Evolutionary conservation across 2,113 vertebrate genomes (phyloP), one percentile per base, ranked within the genome.

Genomic region (Strix aluco): DNA sequence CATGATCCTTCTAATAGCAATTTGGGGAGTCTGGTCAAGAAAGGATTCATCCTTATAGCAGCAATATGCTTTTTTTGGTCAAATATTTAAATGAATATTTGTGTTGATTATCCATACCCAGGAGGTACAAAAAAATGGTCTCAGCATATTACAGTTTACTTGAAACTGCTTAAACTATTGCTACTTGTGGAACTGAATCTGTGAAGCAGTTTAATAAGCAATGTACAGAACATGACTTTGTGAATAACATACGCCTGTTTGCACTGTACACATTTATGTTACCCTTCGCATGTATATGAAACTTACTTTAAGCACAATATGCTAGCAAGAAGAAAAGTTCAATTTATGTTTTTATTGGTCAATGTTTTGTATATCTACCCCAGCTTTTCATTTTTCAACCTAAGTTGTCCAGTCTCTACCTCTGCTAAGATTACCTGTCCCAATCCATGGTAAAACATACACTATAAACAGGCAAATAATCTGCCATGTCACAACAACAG

Each of bases 21-120:
- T 98, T 1, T 97, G 97, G 97, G 97, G 97, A 86, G 97, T 70
- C 19, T 98, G 97, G 98, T 95, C 97, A 69, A 97, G 87, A 88
- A 97, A 89, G 72, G 96, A 97, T 81, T 67, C 69, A 6, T 97
- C 80, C 29, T 62, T 8, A 51, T 92, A 92, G 67, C 58, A 81
- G 26, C 51, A 83, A 27, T 46, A 36, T 9, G n/a, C 21, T 80
- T 84, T 54, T 32, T 79, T 32, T 55, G 47, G 47, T 80, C 44
- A 90, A 66, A 51, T 77, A 72, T 61, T 86, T 86, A 81, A 91
- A 69, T 32, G 81, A 54, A 42, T 75, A 62, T 65, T 91, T 38
- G 7, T 90, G 30, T 70, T 2, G 1, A 72, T 87, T 75, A 44
- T 55, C 38, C n/a, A 52, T 66, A 77, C 22, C 47, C n/a, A 58